Conservation (phyloP, 1,140 invertebrate genomes). For the Harpegnathos saltator region DNA sequence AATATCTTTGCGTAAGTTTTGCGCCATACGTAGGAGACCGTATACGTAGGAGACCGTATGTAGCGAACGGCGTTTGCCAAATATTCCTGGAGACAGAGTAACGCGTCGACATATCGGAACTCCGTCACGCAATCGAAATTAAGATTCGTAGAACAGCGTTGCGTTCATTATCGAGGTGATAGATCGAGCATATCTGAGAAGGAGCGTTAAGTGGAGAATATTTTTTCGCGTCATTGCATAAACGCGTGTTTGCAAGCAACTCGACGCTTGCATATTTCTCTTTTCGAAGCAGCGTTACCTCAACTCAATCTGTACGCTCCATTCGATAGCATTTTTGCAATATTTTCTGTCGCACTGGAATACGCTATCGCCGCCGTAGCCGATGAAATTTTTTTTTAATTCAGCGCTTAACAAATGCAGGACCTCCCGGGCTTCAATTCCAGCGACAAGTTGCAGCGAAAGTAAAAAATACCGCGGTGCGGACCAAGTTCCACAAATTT, state of each 20-base stretch:
- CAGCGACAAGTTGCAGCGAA: background rate
- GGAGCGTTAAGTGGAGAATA: background rate
- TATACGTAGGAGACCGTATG: conserved; percentile 33
- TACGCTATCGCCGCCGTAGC: no score
- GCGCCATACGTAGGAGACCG: conserved; percentile 20
- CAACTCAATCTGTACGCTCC: background rate
- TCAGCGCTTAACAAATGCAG: background rate
- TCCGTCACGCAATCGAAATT: background rate
- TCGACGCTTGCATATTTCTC: background rate
- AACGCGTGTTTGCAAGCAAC: background rate
- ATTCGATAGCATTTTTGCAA: background rate
- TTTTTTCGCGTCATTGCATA: background rate
- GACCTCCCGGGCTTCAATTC: background rate
- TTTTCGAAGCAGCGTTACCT: background rate
- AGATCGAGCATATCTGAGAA: background rate
- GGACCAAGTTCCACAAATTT: conserved; percentile 4
- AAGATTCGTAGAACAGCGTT: conserved; percentile 5
- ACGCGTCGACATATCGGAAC: background rate
- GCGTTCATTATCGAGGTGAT: background rate
- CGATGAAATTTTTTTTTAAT: background rate
- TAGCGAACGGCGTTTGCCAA: conserved; percentile 18
- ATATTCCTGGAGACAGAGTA: background rate
- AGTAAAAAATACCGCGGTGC: background rate
- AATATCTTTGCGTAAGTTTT: conserved; percentile 47
- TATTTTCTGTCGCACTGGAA: background rate